Evolutionary conservation across 2,888 invertebrate species (phyloP).

Genomic region (Catocala nupta): DNA sequence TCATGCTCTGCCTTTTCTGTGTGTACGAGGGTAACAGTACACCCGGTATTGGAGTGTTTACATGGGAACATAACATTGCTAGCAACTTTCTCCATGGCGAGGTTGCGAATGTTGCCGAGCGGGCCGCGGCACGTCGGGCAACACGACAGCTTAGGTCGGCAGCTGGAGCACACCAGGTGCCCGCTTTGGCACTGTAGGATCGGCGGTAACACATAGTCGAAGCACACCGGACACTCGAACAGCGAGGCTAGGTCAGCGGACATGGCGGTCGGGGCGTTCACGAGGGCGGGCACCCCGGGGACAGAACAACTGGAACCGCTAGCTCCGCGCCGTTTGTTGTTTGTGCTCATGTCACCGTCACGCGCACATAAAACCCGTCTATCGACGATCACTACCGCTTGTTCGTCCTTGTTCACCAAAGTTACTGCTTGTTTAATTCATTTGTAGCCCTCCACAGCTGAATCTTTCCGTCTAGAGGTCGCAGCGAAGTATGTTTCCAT

Average conservation of each 20-base stretch:
- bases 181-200: conserved; percentile 99
- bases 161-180: conserved; percentile 98
- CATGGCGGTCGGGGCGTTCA: conserved; percentile 89
- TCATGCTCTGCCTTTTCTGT: conserved; percentile 99
- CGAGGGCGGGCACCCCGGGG: conserved; percentile 84
- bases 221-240: conserved; percentile 99
- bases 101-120: conserved; percentile 98
- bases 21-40: conserved; percentile 95
- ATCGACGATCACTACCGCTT: conserved; percentile 69
- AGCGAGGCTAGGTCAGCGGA: conserved; percentile 96
- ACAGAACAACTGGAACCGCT: conserved; percentile 86
- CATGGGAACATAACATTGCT: conserved; percentile 99
- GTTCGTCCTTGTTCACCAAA: conserved; percentile 53
- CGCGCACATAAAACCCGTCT: conserved; percentile 77
- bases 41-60: conserved; percentile 98
- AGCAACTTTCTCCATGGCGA: conserved; percentile 99
- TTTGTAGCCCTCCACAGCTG: conserved; percentile 81
- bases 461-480: conserved; percentile 75
- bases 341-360: conserved; percentile 87
- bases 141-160: conserved; percentile 98
- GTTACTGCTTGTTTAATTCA: conserved; percentile 62
- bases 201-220: conserved; percentile 99
- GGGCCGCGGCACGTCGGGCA: conserved; percentile 99
- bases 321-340: conserved; percentile 85
- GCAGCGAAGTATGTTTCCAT: conserved; percentile 79